Conservation (phyloP, 2,888 invertebrate species). For the Caenorhabditis sinica region DNA sequence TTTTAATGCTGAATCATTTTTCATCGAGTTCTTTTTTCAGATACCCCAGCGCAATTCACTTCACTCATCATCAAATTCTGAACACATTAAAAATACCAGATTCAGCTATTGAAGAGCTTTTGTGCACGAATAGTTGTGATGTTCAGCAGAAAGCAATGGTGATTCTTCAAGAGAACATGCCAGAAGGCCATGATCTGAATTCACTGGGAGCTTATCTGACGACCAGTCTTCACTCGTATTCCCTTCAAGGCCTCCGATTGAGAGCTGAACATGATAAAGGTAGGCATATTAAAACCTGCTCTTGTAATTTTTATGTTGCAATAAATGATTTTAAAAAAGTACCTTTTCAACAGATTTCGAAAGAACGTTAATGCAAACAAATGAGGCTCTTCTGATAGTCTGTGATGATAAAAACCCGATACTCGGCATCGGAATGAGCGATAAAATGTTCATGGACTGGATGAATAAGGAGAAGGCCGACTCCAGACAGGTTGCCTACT, state of each 20-base stretch:
- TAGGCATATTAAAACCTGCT: slow-evolving; percentile 21
- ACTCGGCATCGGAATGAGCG: slow-evolving; percentile 80
- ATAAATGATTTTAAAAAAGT: slow-evolving; percentile 10
- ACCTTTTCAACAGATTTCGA: slow-evolving; percentile 81
- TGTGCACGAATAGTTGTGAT: slow-evolving; percentile 76
- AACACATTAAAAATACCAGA: slow-evolving; percentile 76
- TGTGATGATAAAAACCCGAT: slow-evolving; percentile 80
- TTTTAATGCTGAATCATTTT: not conserved
- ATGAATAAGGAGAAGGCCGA: slow-evolving; percentile 75
- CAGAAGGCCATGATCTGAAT: slow-evolving; percentile 78
- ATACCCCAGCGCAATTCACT: slow-evolving; percentile 81
- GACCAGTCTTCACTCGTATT: slow-evolving; percentile 77
- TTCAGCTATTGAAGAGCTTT: slow-evolving; percentile 76
- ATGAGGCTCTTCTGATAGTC: slow-evolving; percentile 80
- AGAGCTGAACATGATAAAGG: slow-evolving; percentile 81
- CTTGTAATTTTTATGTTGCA: not conserved
- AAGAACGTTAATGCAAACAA: slow-evolving; percentile 78
- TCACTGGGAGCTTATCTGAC: slow-evolving; percentile 76
- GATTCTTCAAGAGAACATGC: slow-evolving; percentile 79
- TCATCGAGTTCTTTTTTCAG: slow-evolving; percentile 55
- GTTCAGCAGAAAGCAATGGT: slow-evolving; percentile 74
- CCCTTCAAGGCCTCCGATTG: slow-evolving; percentile 78
- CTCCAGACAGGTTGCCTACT: slow-evolving; percentile 67
- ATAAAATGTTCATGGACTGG: slow-evolving; percentile 77
- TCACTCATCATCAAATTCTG: slow-evolving; percentile 79